Evolutionary conservation across 2,797 vertebrate species (phyloP).

Genomic region (Enteromius mattozi): DNA sequence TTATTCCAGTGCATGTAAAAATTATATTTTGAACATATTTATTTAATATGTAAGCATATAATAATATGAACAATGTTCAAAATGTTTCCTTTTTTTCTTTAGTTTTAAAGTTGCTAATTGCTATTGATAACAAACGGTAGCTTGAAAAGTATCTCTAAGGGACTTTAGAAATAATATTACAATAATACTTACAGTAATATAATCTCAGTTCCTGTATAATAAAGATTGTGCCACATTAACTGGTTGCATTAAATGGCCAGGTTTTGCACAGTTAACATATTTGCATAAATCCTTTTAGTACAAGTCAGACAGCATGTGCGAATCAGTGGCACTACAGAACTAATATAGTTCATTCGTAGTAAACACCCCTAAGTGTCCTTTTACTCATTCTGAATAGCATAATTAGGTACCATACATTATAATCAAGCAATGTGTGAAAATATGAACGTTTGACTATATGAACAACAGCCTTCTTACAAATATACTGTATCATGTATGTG

Average conservation of each 20-base stretch:
- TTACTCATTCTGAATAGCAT: constrained; percentile 3
- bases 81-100: neutral
- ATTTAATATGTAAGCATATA: neutral
- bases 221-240: neutral
- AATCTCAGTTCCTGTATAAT: neutral
- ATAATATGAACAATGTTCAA: neutral
- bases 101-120: neutral
- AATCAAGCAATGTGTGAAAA: neutral
- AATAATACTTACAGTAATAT: neutral
- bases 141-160: neutral
- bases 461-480: neutral
- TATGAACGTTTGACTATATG: too few relatives aligned
- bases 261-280: neutral
- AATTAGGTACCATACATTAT: neutral
- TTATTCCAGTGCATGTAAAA: neutral
- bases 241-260: neutral
- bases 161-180: neutral
- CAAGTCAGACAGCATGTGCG: neutral
- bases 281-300: neutral
- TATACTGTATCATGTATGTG: neutral
- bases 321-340: neutral
- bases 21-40: neutral
- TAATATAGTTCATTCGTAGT: neutral
- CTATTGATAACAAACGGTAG: neutral
- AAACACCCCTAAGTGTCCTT: neutral